phyloP scores from a whole-genome alignment of 2,797 vertebrate species.

The Podargus strigoides region DNA sequence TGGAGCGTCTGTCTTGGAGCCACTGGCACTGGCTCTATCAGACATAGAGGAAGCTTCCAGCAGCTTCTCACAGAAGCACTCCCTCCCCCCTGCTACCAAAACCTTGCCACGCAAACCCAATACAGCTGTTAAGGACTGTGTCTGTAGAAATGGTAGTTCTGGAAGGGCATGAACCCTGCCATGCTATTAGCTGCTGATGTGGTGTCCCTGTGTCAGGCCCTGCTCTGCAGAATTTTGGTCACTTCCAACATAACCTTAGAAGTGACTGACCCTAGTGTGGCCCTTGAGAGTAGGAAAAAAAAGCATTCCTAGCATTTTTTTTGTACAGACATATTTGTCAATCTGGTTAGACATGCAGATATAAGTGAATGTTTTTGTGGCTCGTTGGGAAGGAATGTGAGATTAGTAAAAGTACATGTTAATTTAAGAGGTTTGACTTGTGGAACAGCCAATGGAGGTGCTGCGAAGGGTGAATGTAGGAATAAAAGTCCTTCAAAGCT shows the following conservation, averaged over 20 bases:
- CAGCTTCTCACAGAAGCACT: too few species aligned
- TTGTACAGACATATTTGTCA: not conserved
- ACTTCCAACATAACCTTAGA: not conserved
- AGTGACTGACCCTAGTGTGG: not conserved
- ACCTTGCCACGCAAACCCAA: not conserved
- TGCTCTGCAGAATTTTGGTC: not conserved
- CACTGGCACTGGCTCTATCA: fast-evolving
- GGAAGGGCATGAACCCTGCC: not conserved
- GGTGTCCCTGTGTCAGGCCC: not conserved
- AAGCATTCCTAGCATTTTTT: not conserved
- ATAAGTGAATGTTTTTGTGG: not conserved
- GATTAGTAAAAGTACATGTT: not conserved
- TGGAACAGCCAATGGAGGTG: not conserved
- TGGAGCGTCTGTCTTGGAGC: fast-evolving
- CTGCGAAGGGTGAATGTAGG: not conserved
- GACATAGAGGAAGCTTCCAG: not conserved
- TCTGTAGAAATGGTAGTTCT: not conserved
- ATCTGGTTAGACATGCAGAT: not conserved
- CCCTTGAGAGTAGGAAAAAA: not conserved
- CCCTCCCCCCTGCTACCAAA: too few species aligned
- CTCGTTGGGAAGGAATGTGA: not conserved
- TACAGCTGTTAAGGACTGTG: not conserved
- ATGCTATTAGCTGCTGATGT: not conserved
- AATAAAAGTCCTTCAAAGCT: not conserved
- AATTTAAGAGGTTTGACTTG: not conserved